A percentile compares a stretch with the other conserved stretches of the same genome.
phyloP scores from a whole-genome alignment of 2,797 vertebrate species.

The Toxotes lorentzi region DNA sequence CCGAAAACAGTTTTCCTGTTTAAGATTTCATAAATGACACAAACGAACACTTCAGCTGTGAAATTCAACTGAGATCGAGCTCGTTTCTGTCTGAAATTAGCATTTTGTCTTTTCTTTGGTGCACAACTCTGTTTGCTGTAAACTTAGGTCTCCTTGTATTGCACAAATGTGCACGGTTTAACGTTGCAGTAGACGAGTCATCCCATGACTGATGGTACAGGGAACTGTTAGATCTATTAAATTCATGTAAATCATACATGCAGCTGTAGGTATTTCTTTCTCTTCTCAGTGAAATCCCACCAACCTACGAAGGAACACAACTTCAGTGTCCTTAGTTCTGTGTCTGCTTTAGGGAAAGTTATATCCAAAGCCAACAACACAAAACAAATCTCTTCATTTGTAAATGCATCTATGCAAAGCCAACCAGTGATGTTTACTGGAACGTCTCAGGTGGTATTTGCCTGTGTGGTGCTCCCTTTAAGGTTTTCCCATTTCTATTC shows the following conservation, averaged over 20 bases:
- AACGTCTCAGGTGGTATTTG: slow-evolving; percentile 28
- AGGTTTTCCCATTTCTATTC: slow-evolving; percentile 8
- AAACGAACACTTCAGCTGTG: slow-evolving; percentile 64
- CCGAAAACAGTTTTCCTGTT: slow-evolving; percentile 42
- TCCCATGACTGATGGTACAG: background rate
- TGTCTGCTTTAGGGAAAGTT: slow-evolving; percentile 27
- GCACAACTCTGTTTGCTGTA: slow-evolving; percentile 43
- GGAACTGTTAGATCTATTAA: background rate
- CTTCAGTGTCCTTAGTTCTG: slow-evolving; percentile 1
- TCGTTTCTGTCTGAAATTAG: slow-evolving; percentile 35
- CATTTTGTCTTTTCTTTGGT: slow-evolving; percentile 32
- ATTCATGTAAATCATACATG: slow-evolving; percentile 18
- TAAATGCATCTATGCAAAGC: slow-evolving; percentile 58
- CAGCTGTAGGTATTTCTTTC: slow-evolving; percentile 15
- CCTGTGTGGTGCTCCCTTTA: slow-evolving; percentile 6
- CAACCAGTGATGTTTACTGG: slow-evolving; percentile 15
- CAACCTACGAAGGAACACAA: background rate
- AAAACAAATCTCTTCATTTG: slow-evolving; percentile 17
- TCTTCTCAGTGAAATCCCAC: slow-evolving; percentile 19
- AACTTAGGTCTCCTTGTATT: slow-evolving; percentile 14
- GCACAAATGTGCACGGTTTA: slow-evolving; percentile 31
- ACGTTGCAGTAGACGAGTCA: slow-evolving; percentile 4
- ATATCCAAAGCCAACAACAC: slow-evolving; percentile 22
- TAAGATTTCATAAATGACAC: slow-evolving; percentile 72
- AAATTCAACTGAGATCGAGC: slow-evolving; percentile 47